Conservation (phyloP, 2,888 invertebrate species). For the Bursaphelenchus okinawaensis region DNA sequence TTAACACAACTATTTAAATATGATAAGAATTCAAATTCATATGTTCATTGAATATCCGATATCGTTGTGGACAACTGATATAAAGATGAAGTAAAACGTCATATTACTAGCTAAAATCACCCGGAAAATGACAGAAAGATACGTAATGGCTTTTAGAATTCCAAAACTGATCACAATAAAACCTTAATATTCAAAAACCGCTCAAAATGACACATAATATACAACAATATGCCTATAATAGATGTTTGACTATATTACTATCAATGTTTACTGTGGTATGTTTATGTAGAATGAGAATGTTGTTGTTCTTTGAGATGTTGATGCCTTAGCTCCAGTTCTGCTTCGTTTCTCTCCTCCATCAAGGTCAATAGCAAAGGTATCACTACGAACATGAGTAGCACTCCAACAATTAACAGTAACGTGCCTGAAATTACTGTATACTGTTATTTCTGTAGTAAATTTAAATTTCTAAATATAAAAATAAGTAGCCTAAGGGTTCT, state of each 20-base stretch:
- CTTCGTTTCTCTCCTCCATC: conserved; percentile 46
- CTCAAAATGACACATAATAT: too few relatives aligned
- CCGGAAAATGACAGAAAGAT: too few relatives aligned
- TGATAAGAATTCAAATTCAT: too few relatives aligned
- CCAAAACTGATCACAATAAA: too few relatives aligned
- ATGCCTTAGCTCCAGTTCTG: conserved; percentile 32
- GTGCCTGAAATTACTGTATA: conserved; percentile 19
- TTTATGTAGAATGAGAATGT: not conserved
- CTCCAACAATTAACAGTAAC: conserved; percentile 37
- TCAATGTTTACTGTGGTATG: not conserved
- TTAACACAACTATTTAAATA: too few relatives aligned
- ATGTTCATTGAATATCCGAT: too few relatives aligned
- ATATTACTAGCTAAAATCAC: too few relatives aligned
- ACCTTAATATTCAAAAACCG: too few relatives aligned
- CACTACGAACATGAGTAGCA: conserved; percentile 48
- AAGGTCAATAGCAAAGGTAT: conserved; percentile 47
- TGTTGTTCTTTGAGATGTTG: conserved; percentile 23
- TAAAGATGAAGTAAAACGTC: too few relatives aligned
- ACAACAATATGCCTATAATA: too few relatives aligned
- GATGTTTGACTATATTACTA: not conserved
- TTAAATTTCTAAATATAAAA: not conserved
- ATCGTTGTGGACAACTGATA: too few relatives aligned
- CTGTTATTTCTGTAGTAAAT: not conserved
- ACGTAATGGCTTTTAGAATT: too few relatives aligned
- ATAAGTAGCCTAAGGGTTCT: not conserved